Evolutionary conservation across 2,888 invertebrate species (phyloP).

Genomic region (Spilarctia lutea): DNA sequence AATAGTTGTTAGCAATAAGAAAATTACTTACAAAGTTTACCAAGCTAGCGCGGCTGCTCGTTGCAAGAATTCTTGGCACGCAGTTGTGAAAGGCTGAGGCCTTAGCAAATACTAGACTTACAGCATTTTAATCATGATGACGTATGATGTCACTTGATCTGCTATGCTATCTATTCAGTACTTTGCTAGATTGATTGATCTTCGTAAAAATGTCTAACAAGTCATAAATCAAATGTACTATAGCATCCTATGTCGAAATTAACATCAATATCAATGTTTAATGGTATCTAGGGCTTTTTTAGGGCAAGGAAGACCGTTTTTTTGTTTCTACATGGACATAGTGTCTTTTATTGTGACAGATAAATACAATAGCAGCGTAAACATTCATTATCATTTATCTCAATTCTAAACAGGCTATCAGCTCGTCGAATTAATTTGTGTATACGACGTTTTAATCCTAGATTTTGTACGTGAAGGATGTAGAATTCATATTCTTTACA

Average conservation of each 20-base stretch:
- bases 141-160: constrained; percentile 49
- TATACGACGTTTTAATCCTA: no score
- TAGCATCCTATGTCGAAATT: background rate
- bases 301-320: background rate
- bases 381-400: background rate
- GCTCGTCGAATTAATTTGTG: no score
- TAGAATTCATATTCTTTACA: no score
- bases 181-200: background rate
- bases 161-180: background rate
- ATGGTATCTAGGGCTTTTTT: no score
- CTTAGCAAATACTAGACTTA: constrained; percentile 54
- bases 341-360: background rate
- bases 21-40: constrained; percentile 23
- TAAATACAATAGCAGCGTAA: background rate
- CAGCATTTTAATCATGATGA: constrained; percentile 54
- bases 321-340: background rate
- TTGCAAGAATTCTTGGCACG: constrained; percentile 61
- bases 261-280: no score
- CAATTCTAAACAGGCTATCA: background rate
- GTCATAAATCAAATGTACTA: background rate
- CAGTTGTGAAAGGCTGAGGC: constrained; percentile 67
- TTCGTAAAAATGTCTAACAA: background rate
- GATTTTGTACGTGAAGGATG: no score
- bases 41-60: constrained; percentile 38
- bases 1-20: constrained; percentile 20